Evolutionary conservation across 1,140 invertebrate genomes (phyloP).

Genomic region (Orius insidiosus): DNA sequence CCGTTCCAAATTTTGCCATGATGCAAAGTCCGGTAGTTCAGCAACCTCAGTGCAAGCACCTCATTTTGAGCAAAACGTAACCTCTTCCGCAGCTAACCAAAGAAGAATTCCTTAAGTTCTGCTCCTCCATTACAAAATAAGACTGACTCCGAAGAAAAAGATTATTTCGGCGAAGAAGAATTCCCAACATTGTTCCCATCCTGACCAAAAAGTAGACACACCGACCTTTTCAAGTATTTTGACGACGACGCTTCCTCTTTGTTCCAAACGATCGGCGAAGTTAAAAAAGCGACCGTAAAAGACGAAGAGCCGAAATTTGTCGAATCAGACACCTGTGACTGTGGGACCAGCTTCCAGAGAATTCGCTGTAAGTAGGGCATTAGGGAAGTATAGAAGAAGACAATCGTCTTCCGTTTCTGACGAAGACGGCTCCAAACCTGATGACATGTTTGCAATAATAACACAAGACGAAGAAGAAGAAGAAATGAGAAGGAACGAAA

Average conservation of each 20-base stretch:
- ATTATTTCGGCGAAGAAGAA: background rate
- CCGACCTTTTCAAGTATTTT: too few relatives aligned
- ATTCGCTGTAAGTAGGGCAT: constrained; percentile 63
- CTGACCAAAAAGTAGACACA: too few relatives aligned
- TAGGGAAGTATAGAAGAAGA: constrained; percentile 62
- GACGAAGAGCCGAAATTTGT: constrained; percentile 28
- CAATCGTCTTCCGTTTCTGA: constrained; percentile 29
- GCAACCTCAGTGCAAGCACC: too few relatives aligned
- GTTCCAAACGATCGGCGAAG: constrained; percentile 54
- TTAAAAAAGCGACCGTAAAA: constrained; percentile 36
- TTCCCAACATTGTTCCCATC: constrained; percentile 1
- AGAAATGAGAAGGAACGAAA: constrained; percentile 19
- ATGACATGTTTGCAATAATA: constrained; percentile 16
- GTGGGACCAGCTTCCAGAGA: constrained; percentile 51
- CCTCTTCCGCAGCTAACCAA: too few relatives aligned
- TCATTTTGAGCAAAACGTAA: too few relatives aligned
- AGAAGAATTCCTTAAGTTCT: too few relatives aligned
- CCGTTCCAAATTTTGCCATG: too few relatives aligned
- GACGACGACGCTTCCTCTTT: constrained; percentile 37
- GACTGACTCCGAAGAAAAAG: background rate
- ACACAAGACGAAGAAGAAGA: constrained; percentile 20
- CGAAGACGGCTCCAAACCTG: constrained; percentile 19
- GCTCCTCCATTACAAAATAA: too few relatives aligned
- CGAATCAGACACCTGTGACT: constrained; percentile 27
- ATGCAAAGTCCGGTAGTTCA: too few relatives aligned